phyloP scores from a whole-genome alignment of 2,888 invertebrate genomes.

The Drepana falcataria region DNA sequence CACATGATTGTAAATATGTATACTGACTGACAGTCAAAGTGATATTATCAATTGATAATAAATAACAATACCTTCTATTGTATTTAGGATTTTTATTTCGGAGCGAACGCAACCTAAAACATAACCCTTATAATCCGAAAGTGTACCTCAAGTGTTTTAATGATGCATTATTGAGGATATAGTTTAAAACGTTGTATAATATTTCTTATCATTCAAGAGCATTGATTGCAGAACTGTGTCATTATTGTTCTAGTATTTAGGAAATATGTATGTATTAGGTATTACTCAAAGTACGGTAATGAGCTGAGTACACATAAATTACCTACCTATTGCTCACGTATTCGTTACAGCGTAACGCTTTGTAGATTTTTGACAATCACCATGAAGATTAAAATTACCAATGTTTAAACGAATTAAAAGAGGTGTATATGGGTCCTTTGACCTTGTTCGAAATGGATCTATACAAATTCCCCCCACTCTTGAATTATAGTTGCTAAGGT shows the following conservation, averaged over 20 bases:
- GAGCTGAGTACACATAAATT: too few species aligned
- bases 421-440: too few species aligned
- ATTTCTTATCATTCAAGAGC: background rate
- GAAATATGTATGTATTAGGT: background rate
- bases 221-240: constrained; percentile 1
- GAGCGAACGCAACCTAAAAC: background rate
- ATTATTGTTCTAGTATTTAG: background rate
- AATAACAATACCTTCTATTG: constrained; percentile 1
- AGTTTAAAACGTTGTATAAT: background rate
- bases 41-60: constrained; percentile 6
- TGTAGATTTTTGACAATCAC: too few species aligned
- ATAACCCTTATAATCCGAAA: background rate
- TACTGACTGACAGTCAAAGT: constrained; percentile 19
- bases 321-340: too few species aligned
- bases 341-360: too few species aligned
- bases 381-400: too few species aligned
- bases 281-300: background rate
- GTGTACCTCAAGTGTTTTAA: background rate
- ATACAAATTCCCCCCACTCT: too few species aligned
- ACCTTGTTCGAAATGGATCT: too few species aligned
- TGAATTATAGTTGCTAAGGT: too few species aligned
- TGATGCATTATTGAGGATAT: background rate
- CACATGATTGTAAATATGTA: constrained; percentile 24
- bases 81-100: background rate
- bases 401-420: too few species aligned